These are phyloP conservation scores for Apamea sordens DNA, from an alignment of 2,888 invertebrate genomes.

Conservation along the genomic window DNA sequence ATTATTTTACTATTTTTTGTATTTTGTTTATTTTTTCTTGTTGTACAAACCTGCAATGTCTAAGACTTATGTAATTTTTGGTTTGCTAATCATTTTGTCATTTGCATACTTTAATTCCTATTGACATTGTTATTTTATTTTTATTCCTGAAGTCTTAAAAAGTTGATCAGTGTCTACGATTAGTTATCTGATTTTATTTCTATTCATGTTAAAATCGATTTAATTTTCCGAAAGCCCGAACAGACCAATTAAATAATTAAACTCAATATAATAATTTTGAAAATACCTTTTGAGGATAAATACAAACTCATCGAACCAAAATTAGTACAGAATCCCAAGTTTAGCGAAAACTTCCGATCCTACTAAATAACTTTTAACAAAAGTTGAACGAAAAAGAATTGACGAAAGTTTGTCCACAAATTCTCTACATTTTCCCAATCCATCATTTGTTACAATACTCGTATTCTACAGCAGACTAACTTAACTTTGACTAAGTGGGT, in stretches of 20 bases:
- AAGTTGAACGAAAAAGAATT: not conserved
- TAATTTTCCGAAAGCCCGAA: not conserved
- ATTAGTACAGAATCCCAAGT: not conserved
- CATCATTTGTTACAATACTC: not conserved
- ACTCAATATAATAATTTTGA: not conserved
- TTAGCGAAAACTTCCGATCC: not conserved
- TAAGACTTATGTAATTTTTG: not conserved
- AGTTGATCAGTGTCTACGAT: not conserved
- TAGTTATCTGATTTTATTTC: too few species aligned
- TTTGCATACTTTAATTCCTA: too few species aligned
- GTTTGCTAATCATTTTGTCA: not conserved
- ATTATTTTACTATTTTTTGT: conserved; percentile 67
- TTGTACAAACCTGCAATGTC: conserved; percentile 1
- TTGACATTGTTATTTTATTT: not conserved
- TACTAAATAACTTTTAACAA: not conserved
- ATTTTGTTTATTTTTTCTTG: conserved; percentile 50
- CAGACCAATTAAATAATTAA: not conserved
- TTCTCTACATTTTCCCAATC: not conserved
- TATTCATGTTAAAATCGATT: not conserved
- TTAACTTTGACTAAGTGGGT: not conserved
- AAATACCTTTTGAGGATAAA: not conserved
- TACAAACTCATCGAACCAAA: not conserved
- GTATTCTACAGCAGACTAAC: not conserved
- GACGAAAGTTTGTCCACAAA: not conserved
- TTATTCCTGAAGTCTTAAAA: not conserved